A percentile compares a stretch with the other conserved stretches of the same genome.
phyloP scores from a whole-genome alignment of 2,888 invertebrate species.

The Archips crataeganus region DNA sequence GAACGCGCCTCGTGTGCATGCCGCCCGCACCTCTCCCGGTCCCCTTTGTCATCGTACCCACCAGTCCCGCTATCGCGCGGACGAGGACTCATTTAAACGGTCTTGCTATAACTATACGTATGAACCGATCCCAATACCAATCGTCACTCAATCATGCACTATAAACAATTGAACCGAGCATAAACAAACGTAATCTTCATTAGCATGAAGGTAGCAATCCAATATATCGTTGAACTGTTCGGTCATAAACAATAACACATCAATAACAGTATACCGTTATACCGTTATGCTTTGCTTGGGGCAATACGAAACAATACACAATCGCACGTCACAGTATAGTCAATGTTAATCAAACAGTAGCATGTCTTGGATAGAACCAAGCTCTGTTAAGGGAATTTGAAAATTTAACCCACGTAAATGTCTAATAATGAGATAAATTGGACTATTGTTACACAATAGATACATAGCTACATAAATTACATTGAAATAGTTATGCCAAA shows the following conservation, averaged over 20 bases:
- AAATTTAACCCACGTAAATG: too few species aligned
- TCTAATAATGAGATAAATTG: too few species aligned
- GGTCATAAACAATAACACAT: slow-evolving; percentile 1
- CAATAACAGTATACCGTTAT: background rate
- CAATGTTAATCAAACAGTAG: background rate
- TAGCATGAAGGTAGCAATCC: slow-evolving; percentile 8
- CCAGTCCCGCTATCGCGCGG: too few species aligned
- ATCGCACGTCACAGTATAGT: background rate
- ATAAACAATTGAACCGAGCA: background rate
- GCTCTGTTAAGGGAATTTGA: background rate
- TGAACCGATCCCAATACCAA: background rate
- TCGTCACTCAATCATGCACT: background rate
- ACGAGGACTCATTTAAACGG: too few species aligned
- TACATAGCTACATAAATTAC: too few species aligned
- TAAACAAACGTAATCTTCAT: slow-evolving; percentile 3
- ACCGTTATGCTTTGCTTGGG: background rate
- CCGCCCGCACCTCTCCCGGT: too few species aligned
- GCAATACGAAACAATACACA: background rate
- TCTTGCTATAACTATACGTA: background rate
- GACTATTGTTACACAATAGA: too few species aligned
- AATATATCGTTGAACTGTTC: background rate
- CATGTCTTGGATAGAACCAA: background rate
- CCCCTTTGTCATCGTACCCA: too few species aligned
- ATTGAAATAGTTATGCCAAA: too few species aligned
- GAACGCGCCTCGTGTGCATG: too few species aligned